phyloP scores from a whole-genome alignment of 2,888 invertebrate species.

The Colletes collaris region DNA sequence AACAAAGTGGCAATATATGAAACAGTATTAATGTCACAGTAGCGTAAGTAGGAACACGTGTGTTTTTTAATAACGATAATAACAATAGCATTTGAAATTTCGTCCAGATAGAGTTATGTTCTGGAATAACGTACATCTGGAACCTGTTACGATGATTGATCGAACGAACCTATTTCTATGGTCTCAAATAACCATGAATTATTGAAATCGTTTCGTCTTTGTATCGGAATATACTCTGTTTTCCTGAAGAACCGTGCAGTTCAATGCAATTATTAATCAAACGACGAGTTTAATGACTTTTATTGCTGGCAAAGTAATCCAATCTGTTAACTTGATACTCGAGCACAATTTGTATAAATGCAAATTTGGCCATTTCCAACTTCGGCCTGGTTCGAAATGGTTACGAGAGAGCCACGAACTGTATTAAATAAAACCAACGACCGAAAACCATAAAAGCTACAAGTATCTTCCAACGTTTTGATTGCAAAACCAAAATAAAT shows the following conservation, averaged over 20 bases:
- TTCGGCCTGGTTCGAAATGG: not conserved
- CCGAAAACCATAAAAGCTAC: too few species aligned
- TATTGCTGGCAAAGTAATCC: not conserved
- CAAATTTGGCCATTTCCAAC: not conserved
- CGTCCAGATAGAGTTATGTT: too few species aligned
- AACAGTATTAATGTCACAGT: too few species aligned
- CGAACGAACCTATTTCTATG: not conserved
- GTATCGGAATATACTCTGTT: not conserved
- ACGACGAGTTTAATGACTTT: not conserved
- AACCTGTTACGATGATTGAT: not conserved
- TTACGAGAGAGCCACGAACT: too few species aligned
- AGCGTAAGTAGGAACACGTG: too few species aligned
- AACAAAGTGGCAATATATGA: too few species aligned
- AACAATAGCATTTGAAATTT: too few species aligned
- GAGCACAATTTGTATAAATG: conserved; percentile 11
- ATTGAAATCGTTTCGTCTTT: conserved; percentile 3
- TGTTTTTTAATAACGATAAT: too few species aligned
- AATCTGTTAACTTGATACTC: conserved; percentile 9
- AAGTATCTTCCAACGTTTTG: not conserved
- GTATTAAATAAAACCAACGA: too few species aligned
- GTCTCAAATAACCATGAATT: not conserved
- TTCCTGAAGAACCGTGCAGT: not conserved
- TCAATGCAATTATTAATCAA: conserved; percentile 2
- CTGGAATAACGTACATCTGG: too few species aligned
- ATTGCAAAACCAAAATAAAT: too few species aligned